These are phyloP conservation scores for Pachyrhynchus sulphureomaculatus DNA, from an alignment of 1,140 invertebrate genomes.

Conservation along the genomic window DNA sequence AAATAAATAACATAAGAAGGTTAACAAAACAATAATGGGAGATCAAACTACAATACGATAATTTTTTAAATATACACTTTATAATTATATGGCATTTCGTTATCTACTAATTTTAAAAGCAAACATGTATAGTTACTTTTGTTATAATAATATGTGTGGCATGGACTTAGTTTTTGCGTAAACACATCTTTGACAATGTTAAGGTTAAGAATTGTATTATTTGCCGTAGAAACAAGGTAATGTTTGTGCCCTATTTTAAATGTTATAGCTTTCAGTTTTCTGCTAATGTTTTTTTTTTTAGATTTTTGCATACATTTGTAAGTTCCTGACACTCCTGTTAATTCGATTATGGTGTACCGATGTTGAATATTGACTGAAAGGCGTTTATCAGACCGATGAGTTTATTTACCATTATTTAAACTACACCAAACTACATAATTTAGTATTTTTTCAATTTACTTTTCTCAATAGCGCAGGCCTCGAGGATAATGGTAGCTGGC, in stretches of 20 bases:
- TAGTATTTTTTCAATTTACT: too few relatives aligned
- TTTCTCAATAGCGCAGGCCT: too few relatives aligned
- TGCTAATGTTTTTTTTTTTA: too few relatives aligned
- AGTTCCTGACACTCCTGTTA: too few relatives aligned
- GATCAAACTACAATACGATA: constrained; percentile 30
- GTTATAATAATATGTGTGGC: constrained; percentile 25
- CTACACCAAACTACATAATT: too few relatives aligned
- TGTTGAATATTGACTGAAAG: too few relatives aligned
- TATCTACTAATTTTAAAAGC: constrained; percentile 25
- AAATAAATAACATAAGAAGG: constrained; percentile 23
- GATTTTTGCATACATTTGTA: too few relatives aligned
- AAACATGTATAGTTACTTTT: constrained; percentile 26
- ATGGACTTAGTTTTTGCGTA: background rate
- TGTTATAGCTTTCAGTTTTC: too few relatives aligned
- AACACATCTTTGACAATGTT: background rate
- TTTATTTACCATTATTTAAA: too few relatives aligned
- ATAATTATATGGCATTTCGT: background rate
- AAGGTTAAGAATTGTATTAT: background rate
- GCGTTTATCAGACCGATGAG: too few relatives aligned
- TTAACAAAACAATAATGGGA: constrained; percentile 24
- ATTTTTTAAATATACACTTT: constrained; percentile 25
- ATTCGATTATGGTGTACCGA: too few relatives aligned
- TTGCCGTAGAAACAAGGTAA: constrained; percentile 13
- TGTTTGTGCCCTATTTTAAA: background rate
- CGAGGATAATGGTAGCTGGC: too few relatives aligned